Evolutionary conservation across 2,888 invertebrate species (phyloP).

Genomic region (Cataglyphis rosenhaueri): DNA sequence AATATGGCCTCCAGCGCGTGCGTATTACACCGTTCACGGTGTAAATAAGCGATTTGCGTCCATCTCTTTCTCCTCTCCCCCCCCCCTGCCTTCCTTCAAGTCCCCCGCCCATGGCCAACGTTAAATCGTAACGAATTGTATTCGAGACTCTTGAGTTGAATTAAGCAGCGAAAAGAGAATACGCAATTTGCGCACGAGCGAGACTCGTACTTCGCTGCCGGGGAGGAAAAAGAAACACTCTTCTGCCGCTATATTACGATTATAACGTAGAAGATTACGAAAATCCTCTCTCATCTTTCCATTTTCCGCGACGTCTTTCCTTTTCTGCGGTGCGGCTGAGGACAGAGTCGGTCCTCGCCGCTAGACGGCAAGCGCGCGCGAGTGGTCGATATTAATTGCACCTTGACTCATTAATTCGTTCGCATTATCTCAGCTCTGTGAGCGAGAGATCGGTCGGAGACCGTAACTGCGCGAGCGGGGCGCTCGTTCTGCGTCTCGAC

Average conservation of each 20-base stretch:
- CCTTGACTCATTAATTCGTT: constrained; percentile 82
- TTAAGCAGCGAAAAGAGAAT: constrained; percentile 53
- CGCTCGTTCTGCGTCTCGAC: constrained; percentile 75
- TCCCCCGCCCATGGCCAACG: constrained; percentile 45
- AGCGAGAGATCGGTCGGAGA: constrained; percentile 72
- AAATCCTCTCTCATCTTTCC: constrained; percentile 22
- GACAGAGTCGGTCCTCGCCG: constrained; percentile 46
- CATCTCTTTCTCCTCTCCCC: constrained; percentile 51
- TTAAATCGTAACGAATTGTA: constrained; percentile 75
- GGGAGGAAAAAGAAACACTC: background rate
- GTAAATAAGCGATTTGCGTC: constrained; percentile 80
- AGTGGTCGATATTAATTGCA: constrained; percentile 79
- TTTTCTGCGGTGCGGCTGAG: constrained; percentile 27
- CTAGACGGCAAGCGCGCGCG: constrained; percentile 60
- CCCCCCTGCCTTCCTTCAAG: background rate
- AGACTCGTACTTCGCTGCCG: constrained; percentile 39
- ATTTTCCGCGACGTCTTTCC: constrained; percentile 3
- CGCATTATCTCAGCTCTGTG: constrained; percentile 76
- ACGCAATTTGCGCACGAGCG: constrained; percentile 48
- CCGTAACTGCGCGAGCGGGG: constrained; percentile 72
- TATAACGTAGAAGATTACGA: constrained; percentile 32
- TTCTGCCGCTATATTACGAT: constrained; percentile 24
- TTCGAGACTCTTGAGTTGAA: constrained; percentile 62
- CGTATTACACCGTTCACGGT: constrained; percentile 79
- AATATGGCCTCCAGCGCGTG: constrained; percentile 79